Evolutionary conservation across 2,797 vertebrate genomes (phyloP).

Genomic region (Oophaga sylvatica): DNA sequence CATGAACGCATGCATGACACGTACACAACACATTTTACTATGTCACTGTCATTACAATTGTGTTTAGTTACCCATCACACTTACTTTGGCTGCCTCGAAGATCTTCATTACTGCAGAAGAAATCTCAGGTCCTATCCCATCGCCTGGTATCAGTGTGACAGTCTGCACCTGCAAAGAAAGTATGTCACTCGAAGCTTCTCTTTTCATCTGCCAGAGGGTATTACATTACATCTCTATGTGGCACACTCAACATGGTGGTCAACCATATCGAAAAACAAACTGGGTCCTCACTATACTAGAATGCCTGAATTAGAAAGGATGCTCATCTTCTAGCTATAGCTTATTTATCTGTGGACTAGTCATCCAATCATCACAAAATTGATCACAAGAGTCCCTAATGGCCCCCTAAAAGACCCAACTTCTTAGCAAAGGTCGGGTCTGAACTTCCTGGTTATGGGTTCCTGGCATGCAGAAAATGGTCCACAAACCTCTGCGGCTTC

Average conservation of each 20-base stretch:
- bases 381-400: too few relatives aligned
- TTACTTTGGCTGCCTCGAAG: slow-evolving; percentile 92
- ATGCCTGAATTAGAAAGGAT: too few relatives aligned
- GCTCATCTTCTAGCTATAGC: too few relatives aligned
- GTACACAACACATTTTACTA: not conserved
- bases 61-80: slow-evolving; percentile 52
- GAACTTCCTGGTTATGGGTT: too few relatives aligned
- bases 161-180: slow-evolving; percentile 80
- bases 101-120: slow-evolving; percentile 91
- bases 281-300: not conserved
- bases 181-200: not conserved
- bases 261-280: not conserved
- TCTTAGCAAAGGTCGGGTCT: too few relatives aligned
- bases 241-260: not conserved
- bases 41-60: not conserved
- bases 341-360: too few relatives aligned
- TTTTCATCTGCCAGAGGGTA: not conserved
- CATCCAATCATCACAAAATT: too few relatives aligned
- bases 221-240: not conserved
- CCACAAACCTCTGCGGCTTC: too few relatives aligned
- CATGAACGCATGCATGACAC: not conserved
- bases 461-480: too few relatives aligned
- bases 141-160: slow-evolving; percentile 95
- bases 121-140: slow-evolving; percentile 97
- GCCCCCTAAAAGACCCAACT: too few relatives aligned